A percentile compares a stretch with the other conserved stretches of the same genome.
phyloP scores from a whole-genome alignment of 2,888 invertebrate genomes.

The Mayetiola destructor region DNA sequence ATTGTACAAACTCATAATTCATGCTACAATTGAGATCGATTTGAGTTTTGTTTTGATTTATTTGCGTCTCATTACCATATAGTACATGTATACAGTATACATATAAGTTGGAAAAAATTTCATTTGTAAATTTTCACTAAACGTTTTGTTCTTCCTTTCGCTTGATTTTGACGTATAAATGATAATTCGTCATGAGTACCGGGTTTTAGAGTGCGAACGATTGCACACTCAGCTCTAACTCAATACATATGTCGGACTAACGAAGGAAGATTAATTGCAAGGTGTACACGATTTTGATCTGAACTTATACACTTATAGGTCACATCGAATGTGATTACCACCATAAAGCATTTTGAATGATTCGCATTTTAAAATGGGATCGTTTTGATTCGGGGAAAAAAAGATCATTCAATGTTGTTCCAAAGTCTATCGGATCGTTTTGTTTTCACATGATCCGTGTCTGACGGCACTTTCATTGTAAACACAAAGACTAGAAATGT shows the following conservation, averaged over 20 bases:
- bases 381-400: not conserved
- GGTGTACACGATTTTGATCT: conserved; percentile 13
- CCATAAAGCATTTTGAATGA: not conserved
- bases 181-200: not conserved
- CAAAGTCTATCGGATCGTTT: too few relatives aligned
- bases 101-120: too few relatives aligned
- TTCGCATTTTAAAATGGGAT: not conserved
- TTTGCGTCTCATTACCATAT: too few relatives aligned
- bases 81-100: too few relatives aligned
- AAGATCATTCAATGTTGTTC: too few relatives aligned
- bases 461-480: conserved; percentile 8
- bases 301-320: conserved; percentile 8
- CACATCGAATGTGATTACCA: not conserved
- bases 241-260: not conserved
- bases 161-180: too few relatives aligned
- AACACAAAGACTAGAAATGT: not conserved
- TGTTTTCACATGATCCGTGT: not conserved
- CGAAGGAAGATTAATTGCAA: conserved; percentile 12
- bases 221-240: not conserved
- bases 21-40: too few relatives aligned
- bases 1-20: too few relatives aligned
- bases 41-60: too few relatives aligned
- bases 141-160: too few relatives aligned
- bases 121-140: too few relatives aligned
- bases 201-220: too few relatives aligned